Evolutionary conservation across 2,113 vertebrate genomes (phyloP).

Genomic region (Pristiophorus japonicus): DNA sequence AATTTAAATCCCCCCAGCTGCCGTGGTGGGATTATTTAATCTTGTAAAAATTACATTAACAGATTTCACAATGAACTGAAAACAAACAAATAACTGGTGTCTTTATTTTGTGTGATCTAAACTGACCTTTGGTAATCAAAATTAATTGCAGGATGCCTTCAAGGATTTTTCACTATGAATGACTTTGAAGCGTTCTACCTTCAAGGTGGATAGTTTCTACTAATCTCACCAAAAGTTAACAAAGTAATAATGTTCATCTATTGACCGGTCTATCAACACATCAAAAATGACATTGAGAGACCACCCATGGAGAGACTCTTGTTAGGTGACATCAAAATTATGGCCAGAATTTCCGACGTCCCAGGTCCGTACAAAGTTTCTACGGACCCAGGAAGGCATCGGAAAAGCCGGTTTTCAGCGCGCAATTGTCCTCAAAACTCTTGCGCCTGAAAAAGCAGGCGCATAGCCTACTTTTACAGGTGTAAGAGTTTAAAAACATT

Average conservation of each 20-base stretch:
- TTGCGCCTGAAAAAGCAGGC: no score
- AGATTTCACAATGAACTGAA: background rate
- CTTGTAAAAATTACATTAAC: background rate
- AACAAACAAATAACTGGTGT: background rate
- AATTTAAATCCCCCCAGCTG: no score
- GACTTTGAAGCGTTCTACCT: background rate
- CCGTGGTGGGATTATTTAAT: no score
- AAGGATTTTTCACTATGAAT: background rate
- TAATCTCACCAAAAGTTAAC: background rate
- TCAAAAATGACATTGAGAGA: background rate
- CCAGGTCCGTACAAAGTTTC: no score
- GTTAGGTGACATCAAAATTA: no score
- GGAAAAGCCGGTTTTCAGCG: no score
- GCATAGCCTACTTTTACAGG: no score
- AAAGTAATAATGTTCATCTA: background rate
- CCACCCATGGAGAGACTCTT: background rate
- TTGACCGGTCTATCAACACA: background rate
- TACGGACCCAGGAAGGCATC: no score
- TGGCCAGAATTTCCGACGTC: no score
- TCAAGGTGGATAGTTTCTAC: background rate
- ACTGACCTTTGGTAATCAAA: background rate
- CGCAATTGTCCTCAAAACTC: no score
- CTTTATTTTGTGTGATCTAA: background rate
- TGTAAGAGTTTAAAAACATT: no score
- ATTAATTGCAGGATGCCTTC: background rate